Conservation (phyloP, 2,113 vertebrate genomes). For the Gymnorhina tibicen region DNA sequence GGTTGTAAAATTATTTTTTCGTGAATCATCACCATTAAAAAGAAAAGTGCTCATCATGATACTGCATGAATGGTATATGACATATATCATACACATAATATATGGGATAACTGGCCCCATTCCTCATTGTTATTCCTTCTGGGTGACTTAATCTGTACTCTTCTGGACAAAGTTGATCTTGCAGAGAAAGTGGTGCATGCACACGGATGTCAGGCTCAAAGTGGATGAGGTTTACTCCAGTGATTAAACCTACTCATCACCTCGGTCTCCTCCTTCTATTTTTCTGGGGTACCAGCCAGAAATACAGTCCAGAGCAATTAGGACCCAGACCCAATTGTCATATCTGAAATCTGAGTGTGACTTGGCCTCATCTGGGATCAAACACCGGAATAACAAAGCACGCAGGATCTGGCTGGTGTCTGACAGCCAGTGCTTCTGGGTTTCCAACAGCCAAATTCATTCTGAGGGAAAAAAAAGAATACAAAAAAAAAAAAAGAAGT, state of each 20-base stretch:
- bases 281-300: background rate
- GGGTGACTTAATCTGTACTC: background rate
- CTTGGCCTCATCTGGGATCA: background rate
- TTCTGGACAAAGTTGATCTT: background rate
- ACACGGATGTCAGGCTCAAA: background rate
- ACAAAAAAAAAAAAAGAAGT: background rate
- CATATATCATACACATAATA: background rate
- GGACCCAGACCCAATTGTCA: background rate
- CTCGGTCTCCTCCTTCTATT: background rate
- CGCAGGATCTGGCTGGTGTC: background rate
- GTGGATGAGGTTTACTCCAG: background rate
- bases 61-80: background rate
- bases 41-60: background rate
- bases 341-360: background rate
- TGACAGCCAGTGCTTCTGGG: slow-evolving; percentile 3
- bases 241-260: background rate
- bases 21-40: background rate
- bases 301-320: background rate
- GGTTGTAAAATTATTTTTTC: background rate
- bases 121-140: background rate
- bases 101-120: background rate
- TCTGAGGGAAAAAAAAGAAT: background rate
- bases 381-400: background rate
- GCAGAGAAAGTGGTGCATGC: background rate
- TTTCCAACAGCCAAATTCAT: background rate